These are phyloP conservation scores for Euclidia mi DNA, from an alignment of 2,888 invertebrate species.

Conservation along the genomic window DNA sequence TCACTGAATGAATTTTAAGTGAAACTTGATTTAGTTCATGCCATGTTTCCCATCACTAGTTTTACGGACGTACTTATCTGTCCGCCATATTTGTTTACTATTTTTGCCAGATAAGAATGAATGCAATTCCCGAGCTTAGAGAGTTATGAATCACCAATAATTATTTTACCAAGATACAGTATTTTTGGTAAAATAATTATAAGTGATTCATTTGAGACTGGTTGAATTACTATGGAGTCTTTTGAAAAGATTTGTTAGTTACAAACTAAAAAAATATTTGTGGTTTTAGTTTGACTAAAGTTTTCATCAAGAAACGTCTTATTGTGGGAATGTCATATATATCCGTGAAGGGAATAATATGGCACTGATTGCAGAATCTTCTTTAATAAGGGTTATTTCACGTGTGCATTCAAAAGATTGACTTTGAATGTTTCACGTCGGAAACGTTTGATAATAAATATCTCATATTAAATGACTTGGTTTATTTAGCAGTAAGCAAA, in stretches of 20 bases:
- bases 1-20: no score
- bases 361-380: neutral
- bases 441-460: constrained; percentile 21
- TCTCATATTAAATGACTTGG: constrained; percentile 1
- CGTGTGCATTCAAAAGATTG: neutral
- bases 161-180: neutral
- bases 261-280: no score
- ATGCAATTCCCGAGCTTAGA: neutral
- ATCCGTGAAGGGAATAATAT: no score
- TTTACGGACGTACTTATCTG: no score
- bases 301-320: no score
- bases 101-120: no score
- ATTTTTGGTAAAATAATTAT: neutral
- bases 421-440: constrained; percentile 13
- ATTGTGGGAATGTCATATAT: neutral
- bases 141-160: neutral
- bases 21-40: no score
- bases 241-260: no score
- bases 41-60: no score
- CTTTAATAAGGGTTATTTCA: neutral
- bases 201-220: neutral
- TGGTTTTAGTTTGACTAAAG: no score
- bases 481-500: neutral
- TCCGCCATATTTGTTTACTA: no score
- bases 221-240: neutral